These are phyloP conservation scores for Pangasius macronema DNA, from an alignment of 2,797 vertebrate genomes.

Conservation along the genomic window DNA sequence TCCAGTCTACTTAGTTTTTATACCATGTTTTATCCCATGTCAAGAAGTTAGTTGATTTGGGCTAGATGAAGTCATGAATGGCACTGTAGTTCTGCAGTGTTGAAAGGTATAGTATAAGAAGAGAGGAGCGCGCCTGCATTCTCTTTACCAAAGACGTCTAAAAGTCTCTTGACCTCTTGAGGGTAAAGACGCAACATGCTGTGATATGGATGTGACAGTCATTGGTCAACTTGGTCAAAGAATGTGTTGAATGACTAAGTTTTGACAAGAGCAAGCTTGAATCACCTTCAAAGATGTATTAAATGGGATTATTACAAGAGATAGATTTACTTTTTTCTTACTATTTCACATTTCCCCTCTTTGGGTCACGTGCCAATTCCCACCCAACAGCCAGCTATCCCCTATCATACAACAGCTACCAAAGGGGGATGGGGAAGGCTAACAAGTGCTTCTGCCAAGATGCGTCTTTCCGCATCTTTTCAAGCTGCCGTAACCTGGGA, in stretches of 20 bases:
- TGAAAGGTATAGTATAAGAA: not conserved
- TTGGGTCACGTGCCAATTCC: not conserved
- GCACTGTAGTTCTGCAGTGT: not conserved
- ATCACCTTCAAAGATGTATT: constrained; percentile 7
- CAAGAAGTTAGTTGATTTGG: not conserved
- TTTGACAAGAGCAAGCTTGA: not conserved
- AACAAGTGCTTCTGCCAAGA: not conserved
- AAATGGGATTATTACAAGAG: constrained; percentile 6
- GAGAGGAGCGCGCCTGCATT: not conserved
- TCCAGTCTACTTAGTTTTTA: constrained; percentile 21
- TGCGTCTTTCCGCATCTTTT: not conserved
- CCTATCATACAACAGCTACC: not conserved
- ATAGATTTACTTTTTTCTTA: not conserved
- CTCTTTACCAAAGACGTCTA: constrained; percentile 20
- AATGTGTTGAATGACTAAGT: not conserved
- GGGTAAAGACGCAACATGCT: constrained; percentile 1
- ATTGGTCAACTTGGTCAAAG: not conserved
- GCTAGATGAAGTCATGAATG: not conserved
- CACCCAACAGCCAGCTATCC: not conserved
- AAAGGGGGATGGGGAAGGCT: not conserved
- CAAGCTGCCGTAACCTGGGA: not conserved
- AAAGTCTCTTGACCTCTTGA: not conserved
- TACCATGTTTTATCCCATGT: constrained; percentile 16
- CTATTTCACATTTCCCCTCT: too few species aligned
- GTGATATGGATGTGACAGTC: not conserved